These are phyloP conservation scores for Microcebus griseorufus DNA, from an alignment of 2,113 vertebrate species.

Conservation along the genomic window DNA sequence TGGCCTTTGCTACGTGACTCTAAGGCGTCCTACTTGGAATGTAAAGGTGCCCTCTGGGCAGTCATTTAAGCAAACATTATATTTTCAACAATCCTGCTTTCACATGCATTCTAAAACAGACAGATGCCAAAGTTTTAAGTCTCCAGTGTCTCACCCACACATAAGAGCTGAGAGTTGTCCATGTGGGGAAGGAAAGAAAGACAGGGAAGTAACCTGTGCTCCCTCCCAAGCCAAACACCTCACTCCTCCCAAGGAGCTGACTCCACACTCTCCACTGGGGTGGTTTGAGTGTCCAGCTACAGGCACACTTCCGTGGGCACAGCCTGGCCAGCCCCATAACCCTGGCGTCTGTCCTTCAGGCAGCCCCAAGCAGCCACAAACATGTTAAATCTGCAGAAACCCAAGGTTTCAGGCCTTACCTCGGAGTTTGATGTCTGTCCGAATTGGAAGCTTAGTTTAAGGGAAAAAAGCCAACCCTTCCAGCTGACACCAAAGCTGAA, in stretches of 20 bases:
- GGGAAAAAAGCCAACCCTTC: neutral
- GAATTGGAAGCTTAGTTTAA: constrained; percentile 54
- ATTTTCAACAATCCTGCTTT: neutral
- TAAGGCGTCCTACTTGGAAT: neutral
- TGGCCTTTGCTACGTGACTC: neutral
- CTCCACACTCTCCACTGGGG: neutral
- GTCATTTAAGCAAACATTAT: neutral
- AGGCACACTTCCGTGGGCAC: neutral
- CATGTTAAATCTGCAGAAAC: constrained; percentile 2
- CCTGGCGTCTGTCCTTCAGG: neutral
- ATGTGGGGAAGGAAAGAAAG: neutral
- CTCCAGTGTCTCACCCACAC: neutral
- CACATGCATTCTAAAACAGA: neutral
- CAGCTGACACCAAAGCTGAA: neutral
- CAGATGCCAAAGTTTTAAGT: neutral
- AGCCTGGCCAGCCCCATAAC: neutral
- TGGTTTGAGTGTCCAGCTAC: neutral
- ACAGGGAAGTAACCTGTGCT: neutral
- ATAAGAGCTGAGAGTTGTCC: neutral
- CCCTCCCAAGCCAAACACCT: neutral
- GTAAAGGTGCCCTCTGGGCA: neutral
- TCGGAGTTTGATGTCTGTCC: constrained; percentile 40
- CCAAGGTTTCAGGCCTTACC: neutral
- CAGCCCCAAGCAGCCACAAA: neutral
- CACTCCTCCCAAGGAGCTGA: neutral